Evolutionary conservation across 2,797 vertebrate genomes (phyloP).

Genomic region (Microctenopoma lineatum): DNA sequence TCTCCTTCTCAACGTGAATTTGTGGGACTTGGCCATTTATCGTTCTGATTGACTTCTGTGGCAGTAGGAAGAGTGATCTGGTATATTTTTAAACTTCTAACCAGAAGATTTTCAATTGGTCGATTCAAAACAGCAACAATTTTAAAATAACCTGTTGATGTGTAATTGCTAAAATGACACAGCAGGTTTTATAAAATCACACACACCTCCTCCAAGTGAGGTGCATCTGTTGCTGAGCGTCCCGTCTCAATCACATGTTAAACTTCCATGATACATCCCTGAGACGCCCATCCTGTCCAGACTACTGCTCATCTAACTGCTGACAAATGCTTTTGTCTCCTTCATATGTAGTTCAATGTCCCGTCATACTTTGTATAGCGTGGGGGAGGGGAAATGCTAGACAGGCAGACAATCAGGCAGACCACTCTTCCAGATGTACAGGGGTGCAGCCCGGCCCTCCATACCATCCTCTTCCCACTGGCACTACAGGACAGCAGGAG

Average conservation of each 20-base stretch:
- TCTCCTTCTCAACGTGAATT: neutral
- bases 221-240: conserved; percentile 12
- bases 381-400: conserved; percentile 57
- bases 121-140: conserved; percentile 36
- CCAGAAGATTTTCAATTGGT: conserved; percentile 5
- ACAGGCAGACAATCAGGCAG: conserved; percentile 65
- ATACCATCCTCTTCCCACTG: conserved; percentile 63
- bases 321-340: conserved; percentile 57
- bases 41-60: conserved; percentile 18
- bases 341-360: conserved; percentile 74
- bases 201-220: conserved; percentile 11
- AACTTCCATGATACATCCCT: neutral
- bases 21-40: neutral
- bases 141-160: too few species aligned
- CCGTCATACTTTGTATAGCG: conserved; percentile 22
- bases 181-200: conserved; percentile 47
- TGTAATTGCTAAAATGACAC: conserved; percentile 36
- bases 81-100: conserved; percentile 59
- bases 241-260: conserved; percentile 8
- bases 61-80: conserved; percentile 21
- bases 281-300: conserved; percentile 15
- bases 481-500: conserved; percentile 69
- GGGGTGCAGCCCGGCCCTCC: conserved; percentile 58
- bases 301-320: conserved; percentile 45
- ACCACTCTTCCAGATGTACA: conserved; percentile 78